Base-by-base conservation (phyloP, 2,797 vertebrate genomes). In the Echeneis naucrates region DNA sequence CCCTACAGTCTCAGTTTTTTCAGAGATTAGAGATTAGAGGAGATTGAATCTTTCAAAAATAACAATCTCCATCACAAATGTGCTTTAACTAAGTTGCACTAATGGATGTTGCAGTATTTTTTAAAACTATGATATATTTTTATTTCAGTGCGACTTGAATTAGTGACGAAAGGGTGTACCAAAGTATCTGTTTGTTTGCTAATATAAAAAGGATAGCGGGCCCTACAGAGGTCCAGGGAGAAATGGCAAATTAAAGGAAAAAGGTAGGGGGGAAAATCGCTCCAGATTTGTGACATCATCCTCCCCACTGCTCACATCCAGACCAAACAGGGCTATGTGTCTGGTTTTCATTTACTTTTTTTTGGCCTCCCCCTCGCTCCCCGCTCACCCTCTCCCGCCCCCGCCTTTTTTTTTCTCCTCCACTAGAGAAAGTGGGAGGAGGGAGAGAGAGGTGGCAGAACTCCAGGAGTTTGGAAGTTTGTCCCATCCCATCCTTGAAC, bases 261-360 rank as follows among this genome's bases (percentile, higher is more conserved):
- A 86, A 77, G 68, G 78, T 84, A 61, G 61, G 30, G 52, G 80
- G 78, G 89, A 38, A 82, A 78, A 75, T 74, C 79, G 6, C 64
- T 83, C 52, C 72, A 78, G 61, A 32, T 89, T 60, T 70, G 81
- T 94, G 91, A 94, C 92, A 90, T 95, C 91, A 93, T 88, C 81
- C 67, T 88, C 72, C 79, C 80, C 68, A 68, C 72, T 81, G 84
- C 88, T 86, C 83, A 72, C 75, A 44, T 88, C 85, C 90, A 93
- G 88, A 93, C 91, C 93, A 93, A 94, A 94, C 88, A 91, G 82
- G 82, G 88, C 77, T 61, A 77, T 87, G 85, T 58, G 87, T 94
- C 94, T 95, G 94, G 87, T 90, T 95, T 89, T 92, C 88, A 88
- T 94, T 94, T 92, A 82, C 83, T 77, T 61, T 62, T 64, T 59